Base-by-base conservation (phyloP, 2,113 vertebrate species). In the Amazona guildingii region DNA sequence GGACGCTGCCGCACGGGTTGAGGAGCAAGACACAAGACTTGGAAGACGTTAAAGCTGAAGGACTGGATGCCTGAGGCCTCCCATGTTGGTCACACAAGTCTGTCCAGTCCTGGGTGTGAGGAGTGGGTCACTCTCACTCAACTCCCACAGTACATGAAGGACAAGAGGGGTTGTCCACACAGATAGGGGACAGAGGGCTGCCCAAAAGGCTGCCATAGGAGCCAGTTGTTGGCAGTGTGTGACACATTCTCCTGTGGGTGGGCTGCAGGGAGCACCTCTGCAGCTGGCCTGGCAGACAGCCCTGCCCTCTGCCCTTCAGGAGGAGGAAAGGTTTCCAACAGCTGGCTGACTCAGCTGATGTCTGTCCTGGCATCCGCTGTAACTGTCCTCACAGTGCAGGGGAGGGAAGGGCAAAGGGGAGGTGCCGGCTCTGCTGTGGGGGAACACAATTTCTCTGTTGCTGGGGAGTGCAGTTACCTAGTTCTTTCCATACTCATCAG, bases 211-310 rank as follows among this genome's bases (percentile, higher is more conserved):
- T 76, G 11, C 15, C 57, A 19, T 9, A 21, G 67, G 23, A 72
- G 33, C 39, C 18, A 0, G 0, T 4, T 11, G 19, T 20, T 1
- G 5, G 37, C 46, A 79, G 46, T 0, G 0, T 1, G 46, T 15
- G 17, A 17, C 31, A 28, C 5, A 37, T 83, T 39, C 23, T 69
- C 15, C 27, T 7, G 49, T 0, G 2, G 21, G 9, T 13, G 19
- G 33, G 33, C 20, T 37, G 24, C 1, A 2, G 64, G 57, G 13
- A 72, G 9, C 43, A 70, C 52, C 0, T 1, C 39, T 41, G 48
- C 66, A 37, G 63, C 27, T 11, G 54, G 23, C 17, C 49, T 1
- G 7, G 43, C 70, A 33, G 66, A 31, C 27, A 87, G 51, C 55
- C 25, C 57, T 61, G 1, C 3, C 20, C 44, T 54, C 75, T 52